These are phyloP conservation scores for Cnemophilus loriae DNA, from an alignment of 2,113 vertebrate genomes.

Conservation along the genomic window DNA sequence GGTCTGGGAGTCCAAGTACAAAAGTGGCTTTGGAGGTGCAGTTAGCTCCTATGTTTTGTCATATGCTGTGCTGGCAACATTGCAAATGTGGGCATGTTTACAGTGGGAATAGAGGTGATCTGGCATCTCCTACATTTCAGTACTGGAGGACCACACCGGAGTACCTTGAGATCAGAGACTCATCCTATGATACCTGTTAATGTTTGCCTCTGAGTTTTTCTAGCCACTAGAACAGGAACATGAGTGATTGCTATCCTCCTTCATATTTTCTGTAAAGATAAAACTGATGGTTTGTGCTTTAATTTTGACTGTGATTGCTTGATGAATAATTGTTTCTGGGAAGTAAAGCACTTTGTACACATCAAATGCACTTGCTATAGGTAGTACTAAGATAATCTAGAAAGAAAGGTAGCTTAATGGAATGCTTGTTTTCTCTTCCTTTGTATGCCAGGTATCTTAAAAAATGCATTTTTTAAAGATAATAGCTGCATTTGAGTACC, in stretches of 20 bases:
- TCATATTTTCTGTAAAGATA: not conserved
- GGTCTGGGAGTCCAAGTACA: not conserved
- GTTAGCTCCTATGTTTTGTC: not conserved
- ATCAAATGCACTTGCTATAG: not conserved
- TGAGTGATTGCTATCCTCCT: not conserved
- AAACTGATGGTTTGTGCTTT: not conserved
- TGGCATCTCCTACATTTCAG: not conserved
- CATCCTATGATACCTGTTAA: not conserved
- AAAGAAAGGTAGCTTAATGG: not conserved
- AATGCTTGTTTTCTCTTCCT: not conserved
- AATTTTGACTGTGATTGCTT: not conserved
- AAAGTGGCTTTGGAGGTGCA: not conserved
- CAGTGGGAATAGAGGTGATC: not conserved
- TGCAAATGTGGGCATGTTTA: not conserved
- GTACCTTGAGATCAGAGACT: not conserved
- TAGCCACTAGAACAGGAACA: not conserved
- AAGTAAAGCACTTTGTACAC: not conserved
- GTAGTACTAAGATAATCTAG: not conserved
- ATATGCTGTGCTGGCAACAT: accelerated
- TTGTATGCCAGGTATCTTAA: not conserved
- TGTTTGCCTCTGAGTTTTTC: not conserved
- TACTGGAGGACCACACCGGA: not conserved
- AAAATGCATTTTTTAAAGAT: not conserved
- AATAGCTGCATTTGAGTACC: not conserved
- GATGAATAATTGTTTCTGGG: not conserved